Base-by-base conservation (phyloP, 2,888 invertebrate genomes). In the Eristalinus aeneus region DNA sequence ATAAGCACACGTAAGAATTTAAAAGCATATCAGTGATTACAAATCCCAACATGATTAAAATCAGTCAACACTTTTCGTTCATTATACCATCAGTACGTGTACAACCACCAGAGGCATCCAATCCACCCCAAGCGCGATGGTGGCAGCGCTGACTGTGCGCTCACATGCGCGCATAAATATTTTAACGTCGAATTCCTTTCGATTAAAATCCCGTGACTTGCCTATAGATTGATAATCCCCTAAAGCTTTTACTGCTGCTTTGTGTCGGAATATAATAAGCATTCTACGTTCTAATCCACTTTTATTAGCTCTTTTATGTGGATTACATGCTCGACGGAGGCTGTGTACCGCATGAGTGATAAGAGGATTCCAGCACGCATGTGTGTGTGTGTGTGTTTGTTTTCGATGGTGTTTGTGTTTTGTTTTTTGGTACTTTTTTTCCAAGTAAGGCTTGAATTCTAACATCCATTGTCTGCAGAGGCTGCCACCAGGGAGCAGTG, bases 281-380 rank as follows among this genome's bases (percentile, higher is more conserved):
- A 58, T 73, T 85, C 73, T 81, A 27, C 68, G 76, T 73, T 81
- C 81, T 85, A 85, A 85, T 80, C 80, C 80, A 76, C 46, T 81
- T 85, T 85, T 85, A 85, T 85, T 85, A 81, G 76, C 73, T 85
- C 76, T 85, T 81, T 85, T 81, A 85, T 85, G 81, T 77, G 85
- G 69, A 81, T 85, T 85, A 85, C 85, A 81, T 85, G 80, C 69
- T 73, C 64, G 73, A 68, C 53, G 60, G 60, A 76, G 72, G 71
- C 72, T 81, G 68, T 76, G 76, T 77, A 77, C 73, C 76, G 73
- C 73, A 81, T 73, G 76, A 85, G 64, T 77, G 81, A 85, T 81
- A 77, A 73, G 81, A 76, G 65, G 72, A 79, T 79, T 73, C 34
- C 67, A 20, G 31, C 36, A 63, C 36, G 34, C 54, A 53, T 63